Conservation (phyloP, 2,888 invertebrate species). For the Drosophila neonasuta region DNA sequence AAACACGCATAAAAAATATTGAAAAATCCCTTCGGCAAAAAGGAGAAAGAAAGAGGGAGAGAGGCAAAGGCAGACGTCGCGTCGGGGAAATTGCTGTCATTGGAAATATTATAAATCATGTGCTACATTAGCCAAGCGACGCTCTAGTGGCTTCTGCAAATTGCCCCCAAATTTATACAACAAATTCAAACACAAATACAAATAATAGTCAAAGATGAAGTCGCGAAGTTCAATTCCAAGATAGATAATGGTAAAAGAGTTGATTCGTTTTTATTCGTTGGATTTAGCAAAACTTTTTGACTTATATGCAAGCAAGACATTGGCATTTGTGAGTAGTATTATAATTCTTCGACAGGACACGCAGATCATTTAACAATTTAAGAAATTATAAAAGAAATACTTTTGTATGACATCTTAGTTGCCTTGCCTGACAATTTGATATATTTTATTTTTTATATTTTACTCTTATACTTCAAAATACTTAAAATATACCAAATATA, state of each 20-base stretch:
- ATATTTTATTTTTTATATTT: too few species aligned
- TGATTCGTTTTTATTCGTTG: background rate
- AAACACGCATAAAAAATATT: slow-evolving; percentile 23
- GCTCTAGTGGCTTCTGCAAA: slow-evolving; percentile 64
- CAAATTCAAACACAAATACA: slow-evolving; percentile 50
- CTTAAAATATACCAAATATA: too few species aligned
- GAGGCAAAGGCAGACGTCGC: background rate
- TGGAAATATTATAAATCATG: slow-evolving; percentile 76
- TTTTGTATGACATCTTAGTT: too few species aligned
- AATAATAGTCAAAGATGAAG: background rate
- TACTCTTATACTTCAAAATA: too few species aligned
- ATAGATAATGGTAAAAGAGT: background rate
- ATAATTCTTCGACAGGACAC: too few species aligned
- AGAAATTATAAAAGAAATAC: too few species aligned
- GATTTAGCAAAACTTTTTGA: background rate
- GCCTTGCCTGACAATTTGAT: too few species aligned
- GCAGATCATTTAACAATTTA: too few species aligned
- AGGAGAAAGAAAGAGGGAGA: background rate
- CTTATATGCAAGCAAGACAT: too few species aligned
- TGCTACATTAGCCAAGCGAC: slow-evolving; percentile 74
- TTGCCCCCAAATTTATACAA: slow-evolving; percentile 66
- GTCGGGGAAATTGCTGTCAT: slow-evolving; percentile 57
- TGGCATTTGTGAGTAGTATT: too few species aligned
- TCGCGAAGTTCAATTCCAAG: too few species aligned
- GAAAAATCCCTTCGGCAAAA: slow-evolving; percentile 54